Base-by-base conservation (phyloP, 2,888 invertebrate species). In the Drosophila imparisetae region DNA sequence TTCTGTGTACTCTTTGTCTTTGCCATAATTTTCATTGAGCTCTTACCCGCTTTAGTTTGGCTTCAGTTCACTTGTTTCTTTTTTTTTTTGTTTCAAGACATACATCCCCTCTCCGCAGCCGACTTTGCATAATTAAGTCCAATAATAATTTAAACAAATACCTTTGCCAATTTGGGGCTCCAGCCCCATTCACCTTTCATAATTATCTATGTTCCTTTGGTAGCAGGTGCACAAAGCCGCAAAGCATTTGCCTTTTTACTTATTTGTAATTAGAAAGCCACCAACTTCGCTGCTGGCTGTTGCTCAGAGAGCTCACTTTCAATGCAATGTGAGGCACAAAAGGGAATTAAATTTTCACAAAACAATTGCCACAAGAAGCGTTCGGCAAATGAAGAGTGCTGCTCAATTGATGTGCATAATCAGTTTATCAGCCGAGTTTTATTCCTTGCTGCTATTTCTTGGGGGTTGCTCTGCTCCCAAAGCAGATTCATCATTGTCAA, bases 381-480 rank as follows among this genome's bases (percentile, higher is more conserved):
- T 50, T 55, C 59, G 21, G 29, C 52, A 59, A 68, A 77, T 72
- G 55, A 64, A 75, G 68, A 72, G 76, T 75, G 72, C 69, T 64
- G 77, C 86, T 80, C 85, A 89, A 87, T 89, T 88, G 88, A 88
- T 88, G 86, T 88, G 74, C 86, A 79, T 89, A 89, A 89, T 90
- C 88, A 89, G 90, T 90, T 89, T 90, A 88, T 83, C 79, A 71
- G 66, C 74, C 61, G 81, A 72, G 72, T 60, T 82, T 66, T 59
- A 50, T 50, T 61, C 11, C 32, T 32, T 32, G 10, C 49, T 15
- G 21, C 11, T n/a, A 49, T 50, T 55, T 18, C 27, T 50, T 30
- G 61, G 54, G 82, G 86, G 78, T 81, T 72, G 76, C 59, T 88
- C 34, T 58, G 45, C 18, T 40, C 54, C 27, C 77, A 34, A 30